Base-by-base conservation (phyloP, 2,888 invertebrate species). In the Sphecodes monilicornis region DNA sequence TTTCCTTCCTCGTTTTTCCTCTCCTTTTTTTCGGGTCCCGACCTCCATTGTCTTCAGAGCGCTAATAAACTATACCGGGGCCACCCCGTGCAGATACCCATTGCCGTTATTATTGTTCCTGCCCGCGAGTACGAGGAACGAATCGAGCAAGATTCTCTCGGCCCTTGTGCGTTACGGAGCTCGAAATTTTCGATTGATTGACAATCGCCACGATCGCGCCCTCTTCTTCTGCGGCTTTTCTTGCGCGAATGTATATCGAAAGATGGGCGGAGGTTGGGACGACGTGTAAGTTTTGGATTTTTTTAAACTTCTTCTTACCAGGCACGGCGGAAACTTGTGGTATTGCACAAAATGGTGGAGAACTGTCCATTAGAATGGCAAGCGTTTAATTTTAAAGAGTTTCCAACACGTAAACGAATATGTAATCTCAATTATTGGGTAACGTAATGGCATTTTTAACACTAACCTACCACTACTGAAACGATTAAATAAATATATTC, bases 21-120 rank as follows among this genome's bases (percentile, higher is more conserved):
- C 92, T 92, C 89, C 90, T 92, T 93, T 92, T 92, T 94, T 94
- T 93, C 93, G 92, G 93, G 94, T 94, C 94, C 90, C 93, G 94
- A 94, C 94, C 94, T 93, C 94, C 93, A 94, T 94, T 94, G 94
- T 94, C 93, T 93, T 90, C 90, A 86, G 91, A 93, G 91, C 93
- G 92, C 94, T 94, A 94, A 94, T 94, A 94, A 94, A 94, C 94
- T 92, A 94, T 94, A 92, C 92, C 86, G 88, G 90, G 93, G 93
- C 93, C 93, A 93, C 93, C 93, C 94, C 92, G 89, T 87, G 90
- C 86, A 91, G 90, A 92, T 90, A 88, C 89, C 90, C 91, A 91
- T 92, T 92, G 91, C 92, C 92, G 90, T 91, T 93, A 92, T 93
- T 90, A 90, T 90, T 90, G 88, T 90, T 90, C 90, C 90, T 87